Conservation (phyloP, 2,113 vertebrate species). For the Oncorhynchus gorbuscha region DNA sequence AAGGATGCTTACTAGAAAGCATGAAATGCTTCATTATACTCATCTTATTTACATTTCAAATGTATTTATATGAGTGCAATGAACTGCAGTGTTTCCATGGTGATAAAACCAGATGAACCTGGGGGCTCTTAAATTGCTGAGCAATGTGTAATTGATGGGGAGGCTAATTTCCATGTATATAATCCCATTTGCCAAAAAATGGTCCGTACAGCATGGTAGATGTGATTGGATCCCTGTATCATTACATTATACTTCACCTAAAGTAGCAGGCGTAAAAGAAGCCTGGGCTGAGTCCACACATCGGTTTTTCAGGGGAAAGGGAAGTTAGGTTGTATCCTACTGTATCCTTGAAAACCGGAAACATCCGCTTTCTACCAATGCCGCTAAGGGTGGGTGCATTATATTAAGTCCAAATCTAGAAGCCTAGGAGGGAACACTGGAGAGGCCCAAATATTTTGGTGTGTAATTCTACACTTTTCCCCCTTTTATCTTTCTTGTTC, state of each 20-base stretch:
- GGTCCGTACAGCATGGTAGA: background rate
- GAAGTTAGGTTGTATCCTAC: too few relatives aligned
- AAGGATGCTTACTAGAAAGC: background rate
- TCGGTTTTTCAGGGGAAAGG: too few relatives aligned
- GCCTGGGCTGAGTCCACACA: too few relatives aligned
- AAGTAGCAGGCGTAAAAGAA: too few relatives aligned
- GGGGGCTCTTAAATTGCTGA: background rate
- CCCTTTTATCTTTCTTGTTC: too few relatives aligned
- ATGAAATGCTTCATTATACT: background rate
- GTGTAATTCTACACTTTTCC: too few relatives aligned
- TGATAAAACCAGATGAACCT: background rate
- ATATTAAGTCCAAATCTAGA: background rate
- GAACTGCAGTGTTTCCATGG: constrained; percentile 9
- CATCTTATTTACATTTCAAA: background rate
- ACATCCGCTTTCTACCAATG: too few relatives aligned
- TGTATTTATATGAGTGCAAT: background rate
- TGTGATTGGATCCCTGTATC: background rate
- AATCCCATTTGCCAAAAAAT: constrained; percentile 6
- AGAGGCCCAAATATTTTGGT: too few relatives aligned
- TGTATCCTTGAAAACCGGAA: too few relatives aligned
- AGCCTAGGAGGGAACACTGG: background rate
- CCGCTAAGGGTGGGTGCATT: too few relatives aligned
- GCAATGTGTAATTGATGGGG: background rate
- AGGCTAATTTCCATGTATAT: constrained; percentile 3
- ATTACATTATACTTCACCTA: background rate